Conservation (phyloP, 2,113 vertebrate species). For the Lophius piscatorius region DNA sequence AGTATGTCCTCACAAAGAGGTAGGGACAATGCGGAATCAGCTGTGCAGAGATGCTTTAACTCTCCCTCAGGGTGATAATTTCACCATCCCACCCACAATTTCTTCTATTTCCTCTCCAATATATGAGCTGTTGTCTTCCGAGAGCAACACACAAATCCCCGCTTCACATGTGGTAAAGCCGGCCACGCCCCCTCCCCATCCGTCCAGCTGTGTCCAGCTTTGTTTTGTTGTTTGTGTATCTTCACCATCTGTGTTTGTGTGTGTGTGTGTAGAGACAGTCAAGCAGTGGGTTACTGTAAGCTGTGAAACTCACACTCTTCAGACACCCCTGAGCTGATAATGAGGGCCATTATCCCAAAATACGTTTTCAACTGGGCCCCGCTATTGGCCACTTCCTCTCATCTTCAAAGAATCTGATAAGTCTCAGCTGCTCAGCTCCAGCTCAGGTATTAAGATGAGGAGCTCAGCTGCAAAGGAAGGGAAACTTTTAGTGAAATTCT, state of each 20-base stretch:
- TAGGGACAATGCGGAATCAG: slow-evolving; percentile 4
- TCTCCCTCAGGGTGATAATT: too few species aligned
- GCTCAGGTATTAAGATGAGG: slow-evolving; percentile 40
- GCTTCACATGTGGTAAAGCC: slow-evolving; percentile 60
- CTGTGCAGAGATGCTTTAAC: background rate
- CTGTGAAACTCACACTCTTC: slow-evolving; percentile 77
- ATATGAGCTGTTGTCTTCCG: slow-evolving; percentile 31
- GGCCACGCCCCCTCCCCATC: slow-evolving; percentile 55
- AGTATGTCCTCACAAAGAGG: too few species aligned
- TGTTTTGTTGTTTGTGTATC: slow-evolving; percentile 71
- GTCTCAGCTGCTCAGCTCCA: too few species aligned
- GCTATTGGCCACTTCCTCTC: slow-evolving; percentile 50
- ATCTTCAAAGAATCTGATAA: slow-evolving; percentile 56
- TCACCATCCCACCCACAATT: too few species aligned
- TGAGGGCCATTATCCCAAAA: slow-evolving; percentile 75
- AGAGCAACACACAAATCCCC: slow-evolving; percentile 39
- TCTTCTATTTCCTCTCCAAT: slow-evolving; percentile 23
- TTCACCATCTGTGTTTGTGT: slow-evolving; percentile 35
- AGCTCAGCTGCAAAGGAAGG: too few species aligned
- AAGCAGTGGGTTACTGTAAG: slow-evolving; percentile 76
- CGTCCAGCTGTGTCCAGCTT: slow-evolving; percentile 70
- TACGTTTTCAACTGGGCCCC: slow-evolving; percentile 55
- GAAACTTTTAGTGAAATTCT: slow-evolving; percentile 28
- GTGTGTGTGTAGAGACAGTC: slow-evolving; percentile 20
- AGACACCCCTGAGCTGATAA: slow-evolving; percentile 76